A percentile compares a stretch with the other conserved stretches of the same genome.
Evolutionary conservation across 2,797 vertebrate species (phyloP).

Genomic region (Lepilemur septentrionalis): DNA sequence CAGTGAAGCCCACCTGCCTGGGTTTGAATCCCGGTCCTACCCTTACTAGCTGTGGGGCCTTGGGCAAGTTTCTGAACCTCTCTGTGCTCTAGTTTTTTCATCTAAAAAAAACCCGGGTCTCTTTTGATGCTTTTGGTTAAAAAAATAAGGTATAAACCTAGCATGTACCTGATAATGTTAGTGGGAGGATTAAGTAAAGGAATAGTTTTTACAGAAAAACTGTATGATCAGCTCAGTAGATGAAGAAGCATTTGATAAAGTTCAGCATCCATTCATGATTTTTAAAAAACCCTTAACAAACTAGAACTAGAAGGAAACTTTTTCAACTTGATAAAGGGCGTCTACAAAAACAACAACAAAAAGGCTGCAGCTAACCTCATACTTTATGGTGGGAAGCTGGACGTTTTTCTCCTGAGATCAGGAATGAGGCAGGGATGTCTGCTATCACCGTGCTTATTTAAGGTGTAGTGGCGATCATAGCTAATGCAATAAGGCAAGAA

Average conservation of each 20-base stretch:
- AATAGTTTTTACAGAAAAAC: neutral
- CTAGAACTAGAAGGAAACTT: neutral
- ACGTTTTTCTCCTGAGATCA: neutral
- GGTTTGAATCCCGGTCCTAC: neutral
- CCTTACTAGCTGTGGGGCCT: neutral
- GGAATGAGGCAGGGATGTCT: neutral
- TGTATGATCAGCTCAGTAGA: neutral
- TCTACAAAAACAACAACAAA: neutral
- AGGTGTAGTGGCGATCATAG: neutral
- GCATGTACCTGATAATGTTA: neutral
- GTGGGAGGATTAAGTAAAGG: neutral
- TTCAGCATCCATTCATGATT: neutral
- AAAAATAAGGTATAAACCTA: neutral
- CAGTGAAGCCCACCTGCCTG: neutral
- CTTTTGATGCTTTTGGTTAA: neutral
- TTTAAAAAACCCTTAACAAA: neutral
- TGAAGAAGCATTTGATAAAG: neutral
- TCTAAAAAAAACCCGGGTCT: neutral
- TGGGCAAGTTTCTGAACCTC: neutral
- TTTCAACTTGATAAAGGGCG: neutral
- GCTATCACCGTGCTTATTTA: neutral
- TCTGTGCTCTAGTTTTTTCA: neutral
- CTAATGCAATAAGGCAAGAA: neutral
- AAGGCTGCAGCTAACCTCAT: neutral
- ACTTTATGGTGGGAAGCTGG: neutral